These are phyloP conservation scores for Cassiopea andromeda DNA, from an alignment of 30 jellyfish, hydroid and myxozoan species.

Conservation along the genomic window DNA sequence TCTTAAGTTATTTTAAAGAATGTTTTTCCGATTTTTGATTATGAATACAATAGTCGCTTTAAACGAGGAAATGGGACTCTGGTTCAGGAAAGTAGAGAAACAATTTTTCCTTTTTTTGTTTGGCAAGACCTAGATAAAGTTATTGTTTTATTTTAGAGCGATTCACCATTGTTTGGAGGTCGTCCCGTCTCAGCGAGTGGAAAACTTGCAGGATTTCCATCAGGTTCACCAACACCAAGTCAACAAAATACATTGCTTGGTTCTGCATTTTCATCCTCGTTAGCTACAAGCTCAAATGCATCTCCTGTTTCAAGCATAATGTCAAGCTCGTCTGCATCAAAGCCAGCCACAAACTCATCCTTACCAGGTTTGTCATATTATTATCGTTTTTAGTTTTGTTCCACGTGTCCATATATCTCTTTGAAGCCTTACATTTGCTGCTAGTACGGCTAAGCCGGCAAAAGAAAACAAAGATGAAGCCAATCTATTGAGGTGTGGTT, in stretches of 20 bases:
- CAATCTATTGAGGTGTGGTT: too few relatives aligned
- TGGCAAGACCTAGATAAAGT: neutral
- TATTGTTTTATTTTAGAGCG: slow-evolving; percentile 17
- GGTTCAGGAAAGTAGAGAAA: too few relatives aligned
- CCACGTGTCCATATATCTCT: neutral
- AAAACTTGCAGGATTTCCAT: slow-evolving; percentile 51
- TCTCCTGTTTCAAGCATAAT: slow-evolving; percentile 38
- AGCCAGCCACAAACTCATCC: slow-evolving; percentile 11
- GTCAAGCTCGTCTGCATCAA: slow-evolving; percentile 32
- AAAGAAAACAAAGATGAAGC: too few relatives aligned
- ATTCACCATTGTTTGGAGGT: slow-evolving; percentile 71
- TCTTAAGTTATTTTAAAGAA: too few relatives aligned
- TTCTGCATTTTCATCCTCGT: slow-evolving; percentile 54
- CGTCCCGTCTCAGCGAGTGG: slow-evolving; percentile 52
- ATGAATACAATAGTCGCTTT: too few relatives aligned
- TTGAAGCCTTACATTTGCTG: neutral
- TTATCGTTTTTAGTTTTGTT: neutral
- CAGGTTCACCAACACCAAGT: slow-evolving; percentile 61
- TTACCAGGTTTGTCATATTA: slow-evolving; percentile 27
- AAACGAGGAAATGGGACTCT: too few relatives aligned
- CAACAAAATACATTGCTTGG: slow-evolving; percentile 54
- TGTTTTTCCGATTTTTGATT: too few relatives aligned
- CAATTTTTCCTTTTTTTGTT: neutral
- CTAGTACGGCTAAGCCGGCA: neutral
- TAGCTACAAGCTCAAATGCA: slow-evolving; percentile 38